Percentiles rank a stretch among this genome's conserved stretches.
Conservation (phyloP, 2,888 invertebrate genomes). For the Uropetala carovei region DNA sequence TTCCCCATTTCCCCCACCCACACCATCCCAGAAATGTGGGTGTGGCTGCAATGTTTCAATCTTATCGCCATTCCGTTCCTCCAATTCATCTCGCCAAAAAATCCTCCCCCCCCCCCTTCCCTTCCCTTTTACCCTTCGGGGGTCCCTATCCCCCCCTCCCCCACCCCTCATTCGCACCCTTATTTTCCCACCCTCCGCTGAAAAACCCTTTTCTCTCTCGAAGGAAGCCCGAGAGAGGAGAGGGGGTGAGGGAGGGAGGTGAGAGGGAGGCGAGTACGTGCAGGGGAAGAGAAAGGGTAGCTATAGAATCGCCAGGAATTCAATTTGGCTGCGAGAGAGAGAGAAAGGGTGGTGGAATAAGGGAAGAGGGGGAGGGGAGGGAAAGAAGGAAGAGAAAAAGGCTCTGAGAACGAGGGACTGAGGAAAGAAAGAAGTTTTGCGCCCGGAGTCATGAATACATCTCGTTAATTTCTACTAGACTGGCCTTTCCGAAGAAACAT, state of each 20-base stretch:
- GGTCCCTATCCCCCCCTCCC: too few relatives aligned
- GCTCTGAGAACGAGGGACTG: not conserved
- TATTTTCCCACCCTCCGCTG: too few relatives aligned
- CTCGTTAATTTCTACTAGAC: slow-evolving; percentile 35
- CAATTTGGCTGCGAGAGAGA: slow-evolving; percentile 20
- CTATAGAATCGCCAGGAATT: slow-evolving; percentile 31
- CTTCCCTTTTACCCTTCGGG: too few relatives aligned
- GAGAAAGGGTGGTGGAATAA: not conserved
- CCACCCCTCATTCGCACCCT: too few relatives aligned
- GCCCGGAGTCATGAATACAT: slow-evolving; percentile 28
- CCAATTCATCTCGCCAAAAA: too few relatives aligned
- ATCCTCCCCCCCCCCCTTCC: too few relatives aligned
- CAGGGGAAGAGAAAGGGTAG: not conserved
- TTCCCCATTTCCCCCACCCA: too few relatives aligned
- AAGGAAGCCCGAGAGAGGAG: not conserved
- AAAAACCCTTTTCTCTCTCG: not conserved
- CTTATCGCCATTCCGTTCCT: not conserved
- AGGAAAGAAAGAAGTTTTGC: slow-evolving; percentile 28
- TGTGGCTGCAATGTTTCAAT: slow-evolving; percentile 29
- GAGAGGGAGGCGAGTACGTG: slow-evolving; percentile 17
- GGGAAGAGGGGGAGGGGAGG: too few relatives aligned
- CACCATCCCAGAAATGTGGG: not conserved
- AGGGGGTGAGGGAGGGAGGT: not conserved
- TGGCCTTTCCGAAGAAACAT: slow-evolving; percentile 19
- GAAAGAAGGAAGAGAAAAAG: not conserved